Evolutionary conservation across 2,888 invertebrate genomes (phyloP), one percentile per base, ranked within the genome.

Genomic region (Euspilapteryx auroguttella): DNA sequence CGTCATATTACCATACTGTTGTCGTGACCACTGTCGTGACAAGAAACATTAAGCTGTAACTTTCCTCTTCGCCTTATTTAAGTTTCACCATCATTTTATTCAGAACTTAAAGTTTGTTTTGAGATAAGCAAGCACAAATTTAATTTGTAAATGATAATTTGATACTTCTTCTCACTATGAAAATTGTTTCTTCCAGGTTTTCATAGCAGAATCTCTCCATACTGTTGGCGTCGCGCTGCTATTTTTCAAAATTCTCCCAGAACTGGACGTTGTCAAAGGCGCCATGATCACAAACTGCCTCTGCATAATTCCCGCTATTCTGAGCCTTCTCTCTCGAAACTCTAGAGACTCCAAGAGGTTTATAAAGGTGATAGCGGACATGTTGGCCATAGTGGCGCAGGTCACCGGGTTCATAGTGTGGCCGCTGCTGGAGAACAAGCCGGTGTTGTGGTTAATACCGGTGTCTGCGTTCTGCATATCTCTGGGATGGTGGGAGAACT

Each of bases 401-500:
- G 85, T 90, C 6, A 93, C 92, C 1, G 94, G 93, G 3, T 89
- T 95, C 42, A 85, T 95, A 33, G 86, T 94, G 10, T 95, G 94
- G 92, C 94, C 94, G n/a, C 62, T 91, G 30, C 69, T 89, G 34
- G 86, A 90, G 52, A 84, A 83, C 36, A 83, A 84, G 35, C 83
- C 85, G 0, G 82, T 84, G 28, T 59, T 92, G 21, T 93, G 90
- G 90, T 77, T 93, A 24, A 89, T 97, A 41, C 94, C 96, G 1
- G 75, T 92, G 0, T 81, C 94, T 1, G 81, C 94, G 21, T 61
- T 94, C 30, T 81, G 94, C 44, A 87, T 94, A 37, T 97, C 97
- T 1, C 80, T 92, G 21, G 92, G 93, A 13, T 97, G 96, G 94
- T 98, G 98, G 98, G 97, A 98, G 63, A 98, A 98, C 63, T 98